Conservation (phyloP, 2,797 vertebrate genomes). For the Podarcis siculus region DNA sequence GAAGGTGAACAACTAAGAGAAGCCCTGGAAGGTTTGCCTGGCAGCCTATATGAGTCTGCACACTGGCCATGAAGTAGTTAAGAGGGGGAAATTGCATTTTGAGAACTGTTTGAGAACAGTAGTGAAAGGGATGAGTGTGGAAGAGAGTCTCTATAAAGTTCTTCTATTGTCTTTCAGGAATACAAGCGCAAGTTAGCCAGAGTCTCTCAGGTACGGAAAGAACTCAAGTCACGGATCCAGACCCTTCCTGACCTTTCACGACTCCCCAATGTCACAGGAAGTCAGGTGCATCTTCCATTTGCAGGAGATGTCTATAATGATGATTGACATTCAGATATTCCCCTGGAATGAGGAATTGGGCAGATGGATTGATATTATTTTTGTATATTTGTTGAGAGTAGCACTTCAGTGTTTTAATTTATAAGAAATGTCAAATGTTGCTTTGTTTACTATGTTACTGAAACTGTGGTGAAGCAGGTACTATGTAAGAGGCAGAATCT, state of each 20-base stretch:
- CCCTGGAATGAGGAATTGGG: conserved; percentile 76
- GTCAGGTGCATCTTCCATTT: conserved; percentile 85
- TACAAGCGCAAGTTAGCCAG: conserved; percentile 95
- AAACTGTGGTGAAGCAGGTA: conserved; percentile 68
- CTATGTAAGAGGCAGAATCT: conserved; percentile 73
- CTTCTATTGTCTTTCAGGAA: conserved; percentile 86
- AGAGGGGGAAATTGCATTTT: neutral
- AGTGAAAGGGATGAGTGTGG: neutral
- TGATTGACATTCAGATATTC: conserved; percentile 78
- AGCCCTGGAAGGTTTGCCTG: neutral
- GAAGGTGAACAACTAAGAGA: neutral
- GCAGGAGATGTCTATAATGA: conserved; percentile 89
- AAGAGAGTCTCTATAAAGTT: conserved; percentile 25
- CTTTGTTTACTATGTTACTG: conserved; percentile 80
- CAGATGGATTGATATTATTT: conserved; percentile 84
- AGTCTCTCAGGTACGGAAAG: conserved; percentile 96
- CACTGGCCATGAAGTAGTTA: neutral
- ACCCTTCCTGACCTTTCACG: conserved; percentile 90
- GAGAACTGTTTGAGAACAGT: neutral
- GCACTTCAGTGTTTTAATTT: conserved; percentile 77
- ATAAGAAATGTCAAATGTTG: conserved; percentile 79
- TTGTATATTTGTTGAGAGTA: conserved; percentile 87
- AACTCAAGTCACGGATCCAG: conserved; percentile 92
- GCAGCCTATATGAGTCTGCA: neutral
- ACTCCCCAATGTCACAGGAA: conserved; percentile 87